A percentile compares a stretch with the other conserved stretches of the same genome.
Conservation (phyloP, 2,113 vertebrate species). For the Embiotoca jacksoni region DNA sequence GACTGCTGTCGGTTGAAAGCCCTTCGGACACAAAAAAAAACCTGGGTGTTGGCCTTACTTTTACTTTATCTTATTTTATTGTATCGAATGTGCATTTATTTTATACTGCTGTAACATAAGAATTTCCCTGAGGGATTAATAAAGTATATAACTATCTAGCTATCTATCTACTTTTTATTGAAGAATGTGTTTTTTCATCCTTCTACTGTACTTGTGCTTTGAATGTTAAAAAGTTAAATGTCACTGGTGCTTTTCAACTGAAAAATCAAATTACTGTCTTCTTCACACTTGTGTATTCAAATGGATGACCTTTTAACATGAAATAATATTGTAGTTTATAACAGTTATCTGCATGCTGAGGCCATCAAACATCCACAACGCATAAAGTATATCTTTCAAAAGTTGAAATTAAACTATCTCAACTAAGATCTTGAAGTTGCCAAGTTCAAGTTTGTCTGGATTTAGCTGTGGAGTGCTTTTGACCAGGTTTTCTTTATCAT, state of each 20-base stretch:
- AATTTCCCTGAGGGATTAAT: too few relatives aligned
- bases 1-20: background rate
- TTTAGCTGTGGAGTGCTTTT: slow-evolving; percentile 34
- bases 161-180: background rate
- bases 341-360: background rate
- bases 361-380: background rate
- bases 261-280: background rate
- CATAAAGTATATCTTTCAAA: slow-evolving; percentile 20
- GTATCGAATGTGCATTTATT: too few relatives aligned
- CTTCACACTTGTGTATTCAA: background rate
- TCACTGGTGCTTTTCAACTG: background rate
- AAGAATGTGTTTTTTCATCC: background rate
- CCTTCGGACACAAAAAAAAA: background rate
- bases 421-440: too few relatives aligned
- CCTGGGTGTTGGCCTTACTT: background rate
- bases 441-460: background rate
- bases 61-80: too few relatives aligned
- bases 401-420: background rate
- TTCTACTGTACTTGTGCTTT: background rate
- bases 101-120: too few relatives aligned
- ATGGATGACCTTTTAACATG: background rate
- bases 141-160: too few relatives aligned
- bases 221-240: background rate
- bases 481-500: slow-evolving; percentile 34
- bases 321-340: slow-evolving; percentile 14